phyloP scores from a whole-genome alignment of 2,113 vertebrate genomes.

The Myrmecobius fasciatus region DNA sequence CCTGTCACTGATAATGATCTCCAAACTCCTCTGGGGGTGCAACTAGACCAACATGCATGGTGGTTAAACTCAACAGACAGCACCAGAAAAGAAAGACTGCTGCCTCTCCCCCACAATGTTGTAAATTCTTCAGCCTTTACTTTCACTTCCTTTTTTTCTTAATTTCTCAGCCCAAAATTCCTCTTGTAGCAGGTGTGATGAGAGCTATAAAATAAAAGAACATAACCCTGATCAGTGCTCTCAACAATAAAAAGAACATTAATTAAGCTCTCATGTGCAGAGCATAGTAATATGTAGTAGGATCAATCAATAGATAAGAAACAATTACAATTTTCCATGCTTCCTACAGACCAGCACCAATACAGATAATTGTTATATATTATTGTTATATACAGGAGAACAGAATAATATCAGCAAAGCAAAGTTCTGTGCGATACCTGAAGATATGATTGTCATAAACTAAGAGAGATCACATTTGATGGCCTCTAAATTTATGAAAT shows the following conservation, averaged over 20 bases:
- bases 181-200: not conserved
- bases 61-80: not conserved
- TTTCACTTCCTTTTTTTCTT: not conserved
- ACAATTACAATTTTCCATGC: not conserved
- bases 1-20: not conserved
- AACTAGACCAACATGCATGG: not conserved
- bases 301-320: not conserved
- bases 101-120: not conserved
- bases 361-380: not conserved
- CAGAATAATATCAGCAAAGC: not conserved
- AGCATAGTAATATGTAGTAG: not conserved
- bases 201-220: not conserved
- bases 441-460: no score
- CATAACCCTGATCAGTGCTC: not conserved
- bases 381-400: not conserved
- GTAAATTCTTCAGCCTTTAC: not conserved
- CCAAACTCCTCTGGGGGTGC: not conserved
- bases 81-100: not conserved
- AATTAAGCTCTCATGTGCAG: not conserved
- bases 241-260: not conserved
- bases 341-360: not conserved
- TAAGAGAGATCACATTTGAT: not conserved
- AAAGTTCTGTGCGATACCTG: not conserved
- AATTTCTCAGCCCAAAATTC: not conserved
- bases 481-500: not conserved